Evolutionary conservation across 2,797 vertebrate genomes (phyloP).

Genomic region (Phoxinus dragarum): DNA sequence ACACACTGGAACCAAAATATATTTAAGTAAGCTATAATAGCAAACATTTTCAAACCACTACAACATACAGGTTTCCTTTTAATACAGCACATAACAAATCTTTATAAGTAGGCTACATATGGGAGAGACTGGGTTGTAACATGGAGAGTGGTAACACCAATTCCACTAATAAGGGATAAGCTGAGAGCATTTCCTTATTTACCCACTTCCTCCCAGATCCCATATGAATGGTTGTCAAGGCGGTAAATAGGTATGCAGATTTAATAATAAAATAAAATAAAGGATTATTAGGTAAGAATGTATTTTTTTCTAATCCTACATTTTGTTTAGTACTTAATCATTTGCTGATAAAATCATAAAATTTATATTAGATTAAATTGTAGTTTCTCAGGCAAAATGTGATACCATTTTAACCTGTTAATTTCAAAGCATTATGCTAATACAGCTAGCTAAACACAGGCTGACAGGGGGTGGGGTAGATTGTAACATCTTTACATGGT

Average conservation of each 20-base stretch:
- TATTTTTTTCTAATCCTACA: not conserved
- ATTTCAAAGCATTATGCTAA: not conserved
- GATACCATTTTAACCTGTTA: not conserved
- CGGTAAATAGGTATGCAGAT: not conserved
- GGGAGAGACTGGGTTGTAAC: not conserved
- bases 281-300: too few species aligned
- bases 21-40: too few species aligned
- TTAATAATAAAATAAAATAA: not conserved
- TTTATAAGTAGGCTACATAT: not conserved
- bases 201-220: not conserved
- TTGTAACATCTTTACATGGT: too few species aligned
- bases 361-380: not conserved
- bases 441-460: not conserved
- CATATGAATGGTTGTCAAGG: not conserved
- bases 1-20: not conserved
- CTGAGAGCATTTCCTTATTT: not conserved
- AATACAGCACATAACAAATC: not conserved
- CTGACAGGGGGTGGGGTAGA: not conserved
- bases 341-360: not conserved
- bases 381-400: not conserved
- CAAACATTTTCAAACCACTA: not conserved
- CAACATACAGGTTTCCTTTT: not conserved
- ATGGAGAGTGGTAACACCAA: too few species aligned
- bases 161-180: not conserved
- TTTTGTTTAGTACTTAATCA: not conserved